Evolutionary conservation across 2,888 invertebrate genomes (phyloP), one percentile per base, ranked within the genome.

Genomic region (Dinocampus coccinellae): DNA sequence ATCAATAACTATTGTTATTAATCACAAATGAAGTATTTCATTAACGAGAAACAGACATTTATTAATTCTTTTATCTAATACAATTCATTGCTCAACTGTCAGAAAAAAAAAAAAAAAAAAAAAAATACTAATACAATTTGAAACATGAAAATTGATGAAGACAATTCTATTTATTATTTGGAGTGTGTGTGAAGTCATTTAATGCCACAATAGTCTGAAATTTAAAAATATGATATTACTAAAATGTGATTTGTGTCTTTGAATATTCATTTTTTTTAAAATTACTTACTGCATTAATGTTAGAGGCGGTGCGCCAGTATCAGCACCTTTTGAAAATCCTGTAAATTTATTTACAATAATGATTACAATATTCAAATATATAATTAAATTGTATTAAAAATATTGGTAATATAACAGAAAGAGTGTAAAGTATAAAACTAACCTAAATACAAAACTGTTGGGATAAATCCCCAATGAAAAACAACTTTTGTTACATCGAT

Each of bases 401-500:
- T 64, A 26, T 33, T 20, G 57, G 60, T 69, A 42, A 0, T 58
- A 64, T 52, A n/a, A 60, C 36, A 47, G 22, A 9, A 11, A 0
- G 52, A 39, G 3, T 6, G 16, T 16, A 22, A 42, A 39, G 24
- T 13, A 55, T 33, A 22, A 63, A 72, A 76, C 87, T 88, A 88
- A 92, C 93, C 93, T 86, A 93, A 86, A 86, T 92, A 93, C 16
- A 93, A 82, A 29, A 93, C 91, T 47, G 91, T 89, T 0, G 93
- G 93, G 72, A 93, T 91, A 76, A 93, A 93, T 55, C 92, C 92
- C 90, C 91, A 92, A 79, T 93, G 92, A 77, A 93, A 92, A 69
- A 90, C 88, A 0, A 90, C 90, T 85, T 92, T 92, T 10, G 89
- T 89, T 0, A 90, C 76, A 57, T 90, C 90, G 58, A 92, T 87